Evolutionary conservation across 2,797 vertebrate genomes (phyloP).

Genomic region (Peromyscus aztecus): DNA sequence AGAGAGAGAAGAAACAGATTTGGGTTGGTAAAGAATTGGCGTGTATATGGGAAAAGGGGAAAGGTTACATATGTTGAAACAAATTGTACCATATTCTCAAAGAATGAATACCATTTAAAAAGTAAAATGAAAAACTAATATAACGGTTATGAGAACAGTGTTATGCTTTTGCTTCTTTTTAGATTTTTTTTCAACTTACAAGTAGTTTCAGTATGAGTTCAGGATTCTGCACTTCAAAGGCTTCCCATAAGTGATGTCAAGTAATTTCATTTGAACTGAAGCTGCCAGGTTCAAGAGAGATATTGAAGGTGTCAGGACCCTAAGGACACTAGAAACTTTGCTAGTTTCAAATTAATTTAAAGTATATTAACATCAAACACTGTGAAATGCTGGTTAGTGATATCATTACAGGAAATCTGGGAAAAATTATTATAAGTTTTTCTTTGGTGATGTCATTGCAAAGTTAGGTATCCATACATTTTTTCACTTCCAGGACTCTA

Average conservation of each 20-base stretch:
- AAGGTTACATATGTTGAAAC: neutral
- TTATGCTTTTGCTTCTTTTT: neutral
- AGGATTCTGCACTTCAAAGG: conserved; percentile 53
- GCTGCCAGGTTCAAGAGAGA: conserved; percentile 51
- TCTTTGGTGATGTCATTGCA: neutral
- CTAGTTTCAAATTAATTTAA: conserved; percentile 72
- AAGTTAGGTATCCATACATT: neutral
- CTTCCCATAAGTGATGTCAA: conserved; percentile 56
- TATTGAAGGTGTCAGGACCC: conserved; percentile 48
- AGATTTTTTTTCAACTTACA: conserved; percentile 4
- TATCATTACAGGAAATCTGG: conserved; percentile 50
- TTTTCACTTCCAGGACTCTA: neutral
- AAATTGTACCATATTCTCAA: no score
- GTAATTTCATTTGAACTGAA: conserved; percentile 57
- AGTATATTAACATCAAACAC: conserved; percentile 76
- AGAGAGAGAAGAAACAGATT: neutral
- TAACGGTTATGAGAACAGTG: neutral
- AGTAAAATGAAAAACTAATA: neutral
- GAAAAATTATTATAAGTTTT: neutral
- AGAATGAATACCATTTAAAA: neutral
- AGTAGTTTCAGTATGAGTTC: neutral
- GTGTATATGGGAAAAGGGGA: neutral
- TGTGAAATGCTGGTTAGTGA: conserved; percentile 59
- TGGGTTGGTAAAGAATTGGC: neutral
- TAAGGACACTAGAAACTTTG: conserved; percentile 48